Base-by-base conservation (phyloP, 1,140 invertebrate species). In the Achroia grisella region DNA sequence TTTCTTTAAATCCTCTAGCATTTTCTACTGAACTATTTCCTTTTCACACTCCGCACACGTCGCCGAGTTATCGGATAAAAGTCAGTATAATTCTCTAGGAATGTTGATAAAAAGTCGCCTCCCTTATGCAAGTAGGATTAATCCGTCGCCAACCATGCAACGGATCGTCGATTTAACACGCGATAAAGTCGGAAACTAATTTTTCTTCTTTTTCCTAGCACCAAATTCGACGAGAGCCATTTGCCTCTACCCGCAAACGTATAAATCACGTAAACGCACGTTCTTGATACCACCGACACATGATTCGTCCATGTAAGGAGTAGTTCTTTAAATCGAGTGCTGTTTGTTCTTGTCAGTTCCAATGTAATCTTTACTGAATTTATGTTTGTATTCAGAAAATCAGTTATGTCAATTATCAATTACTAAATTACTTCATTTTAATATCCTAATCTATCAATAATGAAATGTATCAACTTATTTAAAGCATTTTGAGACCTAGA, bases 101-200 rank as follows among this genome's bases (percentile, higher is more conserved):
- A 23, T 23, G 29, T 43, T 44, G 45, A 55, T 57, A 61, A 52
- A 55, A 56, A 56, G 47, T 52, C 33, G 4, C 11, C 27, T 14
- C n/a, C 23, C 15, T 52, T 49, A 56, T 61, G 55, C 48, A 52
- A 60, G 48, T 32, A 11, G 52, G 50, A 68, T 56, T 68, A 68
- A 68, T 68, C 48, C 57, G 47, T 52, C 52, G 43, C 41, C 45
- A 50, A 35, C 17, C 17, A 23, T 61, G 61, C 55, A 50, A 63
- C 49, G 53, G 46, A 58, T 54, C 47, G 17, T 23, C 50, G 57
- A 64, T 64, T 68, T 61, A 56, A 58, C 17, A 23, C 17, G 17
- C 17, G 17, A 23, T 23, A 23, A 23, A 23, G 17, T 23, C 17
- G 17, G 17, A 23, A 23, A 23, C 17, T 23, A 23, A 23, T 23